phyloP scores from a whole-genome alignment of 2,888 invertebrate species.

The Sylvicola cinctus region DNA sequence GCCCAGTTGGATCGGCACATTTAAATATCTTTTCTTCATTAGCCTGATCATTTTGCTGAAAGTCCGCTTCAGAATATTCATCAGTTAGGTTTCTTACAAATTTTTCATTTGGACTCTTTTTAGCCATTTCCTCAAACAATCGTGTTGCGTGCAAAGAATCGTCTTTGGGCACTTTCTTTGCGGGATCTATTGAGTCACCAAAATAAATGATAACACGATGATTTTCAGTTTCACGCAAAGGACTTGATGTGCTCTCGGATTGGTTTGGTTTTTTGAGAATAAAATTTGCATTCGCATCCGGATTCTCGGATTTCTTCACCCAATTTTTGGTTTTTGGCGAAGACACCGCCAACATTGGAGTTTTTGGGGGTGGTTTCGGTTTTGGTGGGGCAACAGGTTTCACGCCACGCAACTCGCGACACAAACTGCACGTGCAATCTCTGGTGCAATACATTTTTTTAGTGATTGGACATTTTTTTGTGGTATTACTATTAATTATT shows the following conservation, averaged over 20 bases:
- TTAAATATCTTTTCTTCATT: not conserved
- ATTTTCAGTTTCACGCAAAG: constrained; percentile 18
- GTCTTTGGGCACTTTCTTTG: not conserved
- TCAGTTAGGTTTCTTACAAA: not conserved
- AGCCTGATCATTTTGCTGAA: not conserved
- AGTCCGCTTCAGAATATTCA: constrained; percentile 1
- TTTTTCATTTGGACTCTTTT: not conserved
- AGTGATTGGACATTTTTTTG: constrained; percentile 5
- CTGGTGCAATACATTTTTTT: constrained; percentile 41
- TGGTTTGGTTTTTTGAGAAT: constrained; percentile 3
- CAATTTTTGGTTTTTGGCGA: not conserved
- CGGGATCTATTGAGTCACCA: constrained; percentile 34
- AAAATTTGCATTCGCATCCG: constrained; percentile 10
- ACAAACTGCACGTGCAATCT: constrained; percentile 54
- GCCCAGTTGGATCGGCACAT: not conserved
- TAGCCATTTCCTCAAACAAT: constrained; percentile 3
- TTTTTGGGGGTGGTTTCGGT: constrained; percentile 15
- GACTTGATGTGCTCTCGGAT: too few species aligned
- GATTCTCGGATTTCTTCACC: not conserved
- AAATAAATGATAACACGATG: constrained; percentile 57
- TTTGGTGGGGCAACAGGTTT: constrained; percentile 21
- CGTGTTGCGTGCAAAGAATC: constrained; percentile 3
- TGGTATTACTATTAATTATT: too few species aligned
- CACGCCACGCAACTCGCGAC: constrained; percentile 47
- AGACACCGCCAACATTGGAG: constrained; percentile 13